These are phyloP conservation scores for Sitophilus oryzae DNA, from an alignment of 1,140 invertebrate genomes.

Conservation along the genomic window DNA sequence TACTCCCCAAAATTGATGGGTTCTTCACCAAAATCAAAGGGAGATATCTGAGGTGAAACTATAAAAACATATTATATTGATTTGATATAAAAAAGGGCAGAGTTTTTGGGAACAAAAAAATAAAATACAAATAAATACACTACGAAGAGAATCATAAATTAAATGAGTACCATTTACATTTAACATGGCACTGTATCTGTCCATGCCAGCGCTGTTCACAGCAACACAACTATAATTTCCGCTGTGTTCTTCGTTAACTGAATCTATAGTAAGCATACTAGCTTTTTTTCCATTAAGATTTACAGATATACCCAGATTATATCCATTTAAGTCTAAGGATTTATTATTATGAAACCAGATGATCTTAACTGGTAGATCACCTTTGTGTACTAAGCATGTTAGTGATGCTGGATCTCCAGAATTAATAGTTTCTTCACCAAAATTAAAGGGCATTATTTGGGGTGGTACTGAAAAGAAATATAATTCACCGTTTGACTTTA, in stretches of 20 bases:
- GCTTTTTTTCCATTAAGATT: constrained; percentile 42
- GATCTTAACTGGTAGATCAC: constrained; percentile 57
- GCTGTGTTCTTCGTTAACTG: constrained; percentile 50
- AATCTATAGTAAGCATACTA: constrained; percentile 51
- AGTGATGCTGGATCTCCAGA: constrained; percentile 71
- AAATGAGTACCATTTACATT: constrained; percentile 63
- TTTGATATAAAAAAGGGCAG: too few species aligned
- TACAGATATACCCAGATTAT: constrained; percentile 29
- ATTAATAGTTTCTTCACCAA: constrained; percentile 70
- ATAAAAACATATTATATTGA: too few species aligned
- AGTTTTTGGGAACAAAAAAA: too few species aligned
- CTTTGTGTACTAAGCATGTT: constrained; percentile 70
- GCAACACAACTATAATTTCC: constrained; percentile 61
- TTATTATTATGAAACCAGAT: constrained; percentile 55
- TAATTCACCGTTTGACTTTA: constrained; percentile 40
- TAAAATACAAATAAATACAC: too few species aligned
- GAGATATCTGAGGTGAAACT: constrained; percentile 56
- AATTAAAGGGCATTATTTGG: constrained; percentile 69
- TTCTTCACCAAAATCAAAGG: constrained; percentile 57
- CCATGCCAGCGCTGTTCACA: constrained; percentile 53
- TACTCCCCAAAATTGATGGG: constrained; percentile 57
- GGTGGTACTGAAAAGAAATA: constrained; percentile 44
- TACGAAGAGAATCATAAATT: too few species aligned
- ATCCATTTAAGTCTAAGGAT: constrained; percentile 43
- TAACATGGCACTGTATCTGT: constrained; percentile 55